Evolutionary conservation across 2,797 vertebrate genomes (phyloP).

Genomic region (Morus bassanus): DNA sequence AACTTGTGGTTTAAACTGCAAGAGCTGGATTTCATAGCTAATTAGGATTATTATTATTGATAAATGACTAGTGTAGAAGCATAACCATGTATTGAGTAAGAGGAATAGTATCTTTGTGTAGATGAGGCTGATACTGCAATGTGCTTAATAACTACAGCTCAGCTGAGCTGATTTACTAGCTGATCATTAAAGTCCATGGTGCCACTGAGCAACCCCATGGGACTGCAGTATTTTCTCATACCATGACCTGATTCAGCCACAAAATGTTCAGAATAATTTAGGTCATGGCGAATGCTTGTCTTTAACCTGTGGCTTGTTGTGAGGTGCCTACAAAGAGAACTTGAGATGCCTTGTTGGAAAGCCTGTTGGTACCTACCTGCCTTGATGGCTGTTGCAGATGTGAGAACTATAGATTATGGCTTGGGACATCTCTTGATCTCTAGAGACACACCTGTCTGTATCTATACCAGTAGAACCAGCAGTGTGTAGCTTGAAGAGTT

Average conservation of each 20-base stretch:
- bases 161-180: neutral
- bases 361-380: too few relatives aligned
- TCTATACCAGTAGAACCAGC: neutral
- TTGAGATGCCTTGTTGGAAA: neutral
- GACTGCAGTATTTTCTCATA: neutral
- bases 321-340: neutral
- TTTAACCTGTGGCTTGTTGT: neutral
- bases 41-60: neutral
- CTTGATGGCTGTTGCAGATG: neutral
- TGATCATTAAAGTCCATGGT: neutral
- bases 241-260: neutral
- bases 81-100: neutral
- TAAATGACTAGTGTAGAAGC: neutral
- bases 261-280: neutral
- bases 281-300: neutral
- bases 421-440: neutral
- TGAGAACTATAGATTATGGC: too few relatives aligned
- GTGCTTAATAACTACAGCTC: neutral
- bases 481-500: neutral
- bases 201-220: neutral
- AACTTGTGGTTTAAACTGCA: neutral
- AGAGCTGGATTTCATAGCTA: neutral
- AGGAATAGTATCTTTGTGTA: neutral
- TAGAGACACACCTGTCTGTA: too few relatives aligned
- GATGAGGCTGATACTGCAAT: neutral